These are phyloP conservation scores for Hydrophis major DNA, from an alignment of 2,797 vertebrate species.

Conservation along the genomic window DNA sequence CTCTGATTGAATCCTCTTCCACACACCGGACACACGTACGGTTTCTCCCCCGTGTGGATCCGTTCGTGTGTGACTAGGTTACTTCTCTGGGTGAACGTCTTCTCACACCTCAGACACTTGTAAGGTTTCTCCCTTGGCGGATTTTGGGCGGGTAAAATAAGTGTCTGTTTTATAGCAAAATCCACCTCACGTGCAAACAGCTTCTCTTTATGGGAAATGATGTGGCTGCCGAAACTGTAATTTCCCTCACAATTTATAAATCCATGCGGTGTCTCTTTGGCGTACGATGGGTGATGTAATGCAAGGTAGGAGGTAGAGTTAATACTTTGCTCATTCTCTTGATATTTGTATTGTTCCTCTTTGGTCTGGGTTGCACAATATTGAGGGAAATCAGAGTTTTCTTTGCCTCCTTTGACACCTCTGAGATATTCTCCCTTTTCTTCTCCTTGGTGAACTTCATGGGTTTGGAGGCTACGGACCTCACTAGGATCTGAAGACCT, in stretches of 20 bases:
- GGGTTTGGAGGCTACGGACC: not conserved
- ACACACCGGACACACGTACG: not conserved
- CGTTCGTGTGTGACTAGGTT: not conserved
- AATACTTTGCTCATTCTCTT: not conserved
- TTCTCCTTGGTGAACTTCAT: not conserved
- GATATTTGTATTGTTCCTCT: not conserved
- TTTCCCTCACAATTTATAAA: not conserved
- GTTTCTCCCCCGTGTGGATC: not conserved
- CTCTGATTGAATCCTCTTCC: not conserved
- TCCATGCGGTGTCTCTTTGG: not conserved
- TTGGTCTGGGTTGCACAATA: not conserved
- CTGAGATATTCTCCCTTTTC: not conserved
- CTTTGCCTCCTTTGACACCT: not conserved
- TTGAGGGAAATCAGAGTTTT: not conserved
- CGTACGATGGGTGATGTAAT: not conserved
- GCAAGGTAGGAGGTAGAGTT: not conserved
- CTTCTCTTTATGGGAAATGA: not conserved
- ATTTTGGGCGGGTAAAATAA: not conserved
- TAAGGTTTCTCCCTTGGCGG: not conserved
- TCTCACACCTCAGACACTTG: not conserved
- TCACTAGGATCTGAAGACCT: not conserved
- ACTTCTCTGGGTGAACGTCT: not conserved
- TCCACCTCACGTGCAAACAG: not conserved
- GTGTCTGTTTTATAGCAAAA: not conserved
- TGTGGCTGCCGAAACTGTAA: not conserved